Evolutionary conservation across 64 coral and sea anemone species (phyloP), one percentile per base, ranked within the genome.

Genomic region (Porites australiensis): DNA sequence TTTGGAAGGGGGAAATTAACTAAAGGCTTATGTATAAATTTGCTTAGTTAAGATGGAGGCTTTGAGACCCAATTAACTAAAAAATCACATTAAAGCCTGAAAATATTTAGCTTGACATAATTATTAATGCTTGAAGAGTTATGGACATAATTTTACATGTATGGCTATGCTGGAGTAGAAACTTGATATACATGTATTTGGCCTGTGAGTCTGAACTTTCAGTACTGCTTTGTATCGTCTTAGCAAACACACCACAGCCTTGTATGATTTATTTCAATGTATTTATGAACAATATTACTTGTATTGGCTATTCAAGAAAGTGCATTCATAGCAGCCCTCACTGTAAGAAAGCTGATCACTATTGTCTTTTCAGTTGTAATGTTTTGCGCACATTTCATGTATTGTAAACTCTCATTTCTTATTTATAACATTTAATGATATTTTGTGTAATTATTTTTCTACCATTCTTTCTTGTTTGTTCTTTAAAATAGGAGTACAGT

Each of bases 391-490:
- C 23, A 45, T 9, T 43, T 13, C 63, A 50, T 84, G 44, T 68
- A 84, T 68, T 12, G 46, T 67, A 68, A 68, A 63, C 81, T 84
- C 27, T 51, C 53, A 68, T 84, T 50, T 84, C 81, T 84, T 84
- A 68, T 84, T 84, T 84, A 67, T 84, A 67, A 66, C n/a, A 44
- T 67, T 65, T 84, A 50, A 65, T 68, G 68, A 52, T 84, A 84
- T 84, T 84, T 84, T 84, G 18, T 48, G 60, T 51, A 64, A 82
- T 82, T 82, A 84, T 68, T 84, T 68, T 84, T 84, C 62, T 84
- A 84, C 18, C 18, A 19, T 64, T 51, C 58, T 84, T 46, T 44
- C 16, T 49, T 61, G 12, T 81, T 81, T 77, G 16, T 77, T 54
- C 44, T 57, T 79, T 13, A 13, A 79, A 37, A 50, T 63, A 44